Percentiles rank a stretch among this genome's conserved stretches.
phyloP scores from a whole-genome alignment of 2,797 vertebrate species.

The Silurus aristotelis region DNA sequence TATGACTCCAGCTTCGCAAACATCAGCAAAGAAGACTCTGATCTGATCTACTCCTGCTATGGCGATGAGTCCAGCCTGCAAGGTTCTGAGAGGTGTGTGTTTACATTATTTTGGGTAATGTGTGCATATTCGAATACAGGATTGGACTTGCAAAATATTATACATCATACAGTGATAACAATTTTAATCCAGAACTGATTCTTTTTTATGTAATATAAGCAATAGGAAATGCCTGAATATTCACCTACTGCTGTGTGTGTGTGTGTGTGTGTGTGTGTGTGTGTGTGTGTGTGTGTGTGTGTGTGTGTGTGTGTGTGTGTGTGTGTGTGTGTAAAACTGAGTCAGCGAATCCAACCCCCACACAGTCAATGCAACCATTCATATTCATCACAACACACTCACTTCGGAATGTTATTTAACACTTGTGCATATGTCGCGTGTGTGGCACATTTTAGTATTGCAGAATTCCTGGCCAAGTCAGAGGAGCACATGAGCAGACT shows the following conservation, averaged over 20 bases:
- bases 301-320: background rate
- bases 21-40: constrained; percentile 94
- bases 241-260: background rate
- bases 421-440: constrained; percentile 22
- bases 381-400: constrained; percentile 26
- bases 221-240: background rate
- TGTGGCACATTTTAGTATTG: constrained; percentile 70
- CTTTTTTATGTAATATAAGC: background rate
- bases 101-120: background rate
- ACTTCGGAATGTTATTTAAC: constrained; percentile 26
- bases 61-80: constrained; percentile 87
- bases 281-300: background rate
- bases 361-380: constrained; percentile 33
- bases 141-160: background rate
- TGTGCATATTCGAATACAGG: background rate
- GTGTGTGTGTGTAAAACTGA: background rate
- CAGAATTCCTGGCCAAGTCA: constrained; percentile 85
- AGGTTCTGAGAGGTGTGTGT: constrained; percentile 84
- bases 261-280: background rate
- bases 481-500: constrained; percentile 87
- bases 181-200: background rate
- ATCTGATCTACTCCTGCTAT: constrained; percentile 87
- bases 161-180: background rate
- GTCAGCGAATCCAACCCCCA: background rate
- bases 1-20: constrained; percentile 97